phyloP scores from a whole-genome alignment of 2,888 invertebrate species.

The Polydrusus cervinus region DNA sequence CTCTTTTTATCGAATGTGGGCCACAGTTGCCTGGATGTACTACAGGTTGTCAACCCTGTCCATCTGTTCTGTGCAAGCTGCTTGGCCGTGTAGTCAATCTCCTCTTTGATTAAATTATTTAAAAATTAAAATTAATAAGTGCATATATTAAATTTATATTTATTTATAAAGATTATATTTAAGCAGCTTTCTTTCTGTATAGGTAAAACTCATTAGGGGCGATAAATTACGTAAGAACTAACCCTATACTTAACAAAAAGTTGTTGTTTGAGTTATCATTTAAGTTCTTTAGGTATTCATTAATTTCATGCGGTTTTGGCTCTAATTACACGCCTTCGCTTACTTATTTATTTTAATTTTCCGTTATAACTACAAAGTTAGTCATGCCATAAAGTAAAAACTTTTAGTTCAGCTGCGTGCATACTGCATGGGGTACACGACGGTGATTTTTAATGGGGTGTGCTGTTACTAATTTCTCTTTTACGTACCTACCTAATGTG shows the following conservation, averaged over 20 bases:
- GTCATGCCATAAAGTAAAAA: slow-evolving; percentile 25
- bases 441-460: slow-evolving; percentile 6
- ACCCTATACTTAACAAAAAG: slow-evolving; percentile 26
- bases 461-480: slow-evolving; percentile 8
- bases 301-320: slow-evolving; percentile 36
- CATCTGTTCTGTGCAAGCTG: no score
- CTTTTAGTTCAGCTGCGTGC: slow-evolving; percentile 26
- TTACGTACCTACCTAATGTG: no score
- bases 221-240: neutral
- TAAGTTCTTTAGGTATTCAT: slow-evolving; percentile 23
- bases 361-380: slow-evolving; percentile 31
- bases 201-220: neutral
- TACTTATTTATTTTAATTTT: slow-evolving; percentile 36
- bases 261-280: slow-evolving; percentile 28
- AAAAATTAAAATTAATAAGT: no score
- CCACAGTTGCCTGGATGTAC: no score
- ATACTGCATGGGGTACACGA: slow-evolving; percentile 13
- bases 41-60: no score
- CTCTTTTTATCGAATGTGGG: no score
- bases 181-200: neutral
- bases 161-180: no score
- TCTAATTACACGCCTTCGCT: slow-evolving; percentile 28
- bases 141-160: no score
- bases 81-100: no score
- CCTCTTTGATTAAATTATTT: no score